Conservation (phyloP, 2,888 invertebrate species). For the Stenolophus ochropezus region DNA sequence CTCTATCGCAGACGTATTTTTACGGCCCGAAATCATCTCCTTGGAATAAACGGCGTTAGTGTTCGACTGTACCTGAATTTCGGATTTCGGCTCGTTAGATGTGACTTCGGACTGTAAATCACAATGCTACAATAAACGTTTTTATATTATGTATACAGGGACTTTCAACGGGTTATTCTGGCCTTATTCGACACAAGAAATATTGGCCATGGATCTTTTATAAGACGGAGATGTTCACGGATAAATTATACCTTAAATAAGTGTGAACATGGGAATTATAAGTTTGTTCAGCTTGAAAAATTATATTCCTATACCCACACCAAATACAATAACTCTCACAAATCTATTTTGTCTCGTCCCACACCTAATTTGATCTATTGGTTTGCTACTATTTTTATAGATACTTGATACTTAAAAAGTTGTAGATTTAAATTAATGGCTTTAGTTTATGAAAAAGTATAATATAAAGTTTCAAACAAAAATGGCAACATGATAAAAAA, state of each 20-base stretch:
- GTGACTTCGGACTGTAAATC: conserved; percentile 50
- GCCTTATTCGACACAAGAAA: conserved; percentile 41
- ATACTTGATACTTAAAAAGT: too few relatives aligned
- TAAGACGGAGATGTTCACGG: conserved; percentile 27
- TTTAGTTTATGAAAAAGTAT: too few relatives aligned
- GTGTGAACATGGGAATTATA: conserved; percentile 15
- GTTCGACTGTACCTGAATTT: conserved; percentile 44
- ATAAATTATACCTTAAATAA: conserved; percentile 16
- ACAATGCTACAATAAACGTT: conserved; percentile 54
- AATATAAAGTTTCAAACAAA: too few relatives aligned
- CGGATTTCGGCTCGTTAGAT: conserved; percentile 49
- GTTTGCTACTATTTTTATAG: too few relatives aligned
- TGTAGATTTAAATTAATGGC: too few relatives aligned
- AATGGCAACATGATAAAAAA: too few relatives aligned
- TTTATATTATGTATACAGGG: conserved; percentile 51
- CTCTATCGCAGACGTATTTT: conserved; percentile 64
- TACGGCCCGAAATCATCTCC: conserved; percentile 61
- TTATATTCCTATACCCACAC: background rate
- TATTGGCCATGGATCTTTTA: conserved; percentile 27
- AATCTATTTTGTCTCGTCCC: background rate
- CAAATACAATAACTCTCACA: background rate
- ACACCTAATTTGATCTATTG: background rate
- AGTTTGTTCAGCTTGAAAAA: background rate
- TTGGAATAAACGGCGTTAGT: conserved; percentile 7
- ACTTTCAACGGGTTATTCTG: conserved; percentile 27